Evolutionary conservation across 2,797 vertebrate genomes (phyloP).

Genomic region (Protosalanx chinensis): DNA sequence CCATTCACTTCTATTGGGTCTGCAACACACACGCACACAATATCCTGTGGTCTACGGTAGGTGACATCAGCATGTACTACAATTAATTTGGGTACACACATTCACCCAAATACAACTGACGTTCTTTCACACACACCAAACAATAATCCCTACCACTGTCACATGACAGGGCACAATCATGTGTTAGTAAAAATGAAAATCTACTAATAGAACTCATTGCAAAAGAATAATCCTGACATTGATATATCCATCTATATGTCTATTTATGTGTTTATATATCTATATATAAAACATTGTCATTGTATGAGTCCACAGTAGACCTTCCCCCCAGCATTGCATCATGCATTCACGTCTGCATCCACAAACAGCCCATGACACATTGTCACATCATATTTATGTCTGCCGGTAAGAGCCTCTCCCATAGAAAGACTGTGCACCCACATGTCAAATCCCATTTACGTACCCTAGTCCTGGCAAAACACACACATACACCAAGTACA

Average conservation of each 20-base stretch:
- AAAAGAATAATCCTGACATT: background rate
- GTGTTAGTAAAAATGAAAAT: slow-evolving; percentile 6
- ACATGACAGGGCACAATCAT: slow-evolving; percentile 20
- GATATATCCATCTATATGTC: background rate
- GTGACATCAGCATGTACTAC: too few relatives aligned
- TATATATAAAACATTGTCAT: slow-evolving; percentile 16
- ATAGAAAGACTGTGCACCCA: slow-evolving; percentile 49
- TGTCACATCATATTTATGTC: slow-evolving; percentile 64
- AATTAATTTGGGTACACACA: slow-evolving; percentile 1
- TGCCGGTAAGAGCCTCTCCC: slow-evolving; percentile 47
- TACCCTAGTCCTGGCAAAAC: slow-evolving; percentile 5
- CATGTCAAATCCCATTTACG: slow-evolving; percentile 28
- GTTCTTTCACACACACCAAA: background rate
- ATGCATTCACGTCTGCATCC: slow-evolving; percentile 56
- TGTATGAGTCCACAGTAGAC: slow-evolving; percentile 28
- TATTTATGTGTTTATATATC: slow-evolving; percentile 1
- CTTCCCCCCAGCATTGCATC: slow-evolving; percentile 45
- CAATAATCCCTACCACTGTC: slow-evolving; percentile 1
- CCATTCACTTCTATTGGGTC: slow-evolving; percentile 55
- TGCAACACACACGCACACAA: slow-evolving; percentile 8
- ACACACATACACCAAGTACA: slow-evolving; percentile 15
- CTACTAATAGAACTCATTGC: slow-evolving; percentile 17
- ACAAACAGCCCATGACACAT: slow-evolving; percentile 68
- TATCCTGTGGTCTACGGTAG: too few relatives aligned
- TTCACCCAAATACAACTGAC: background rate